These are phyloP conservation scores for Pomatostomus ruficeps DNA, from an alignment of 2,113 vertebrate genomes.

Conservation along the genomic window DNA sequence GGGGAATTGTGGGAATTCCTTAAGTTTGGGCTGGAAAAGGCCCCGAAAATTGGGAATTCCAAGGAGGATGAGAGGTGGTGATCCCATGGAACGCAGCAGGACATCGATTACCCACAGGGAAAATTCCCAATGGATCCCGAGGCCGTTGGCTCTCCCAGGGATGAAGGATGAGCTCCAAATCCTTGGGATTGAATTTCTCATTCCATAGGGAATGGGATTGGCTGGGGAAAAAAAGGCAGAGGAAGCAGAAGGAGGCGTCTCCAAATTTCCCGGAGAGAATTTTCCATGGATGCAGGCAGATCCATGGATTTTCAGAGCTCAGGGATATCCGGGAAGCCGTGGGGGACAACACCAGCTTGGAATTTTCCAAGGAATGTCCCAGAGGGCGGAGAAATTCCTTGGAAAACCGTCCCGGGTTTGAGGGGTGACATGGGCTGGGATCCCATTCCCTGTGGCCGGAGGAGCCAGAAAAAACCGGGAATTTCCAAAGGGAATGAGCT, in stretches of 20 bases:
- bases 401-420: not conserved
- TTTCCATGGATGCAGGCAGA: not conserved
- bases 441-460: not conserved
- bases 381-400: not conserved
- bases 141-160: not conserved
- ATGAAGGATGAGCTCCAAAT: not conserved
- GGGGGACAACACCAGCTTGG: not conserved
- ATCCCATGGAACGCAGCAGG: not conserved
- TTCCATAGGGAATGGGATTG: rapidly evolving
- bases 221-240: not conserved
- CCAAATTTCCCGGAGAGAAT: not conserved
- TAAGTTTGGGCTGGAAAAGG: not conserved
- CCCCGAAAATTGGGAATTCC: not conserved
- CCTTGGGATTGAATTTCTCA: not conserved
- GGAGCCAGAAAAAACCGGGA: not conserved
- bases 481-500: not conserved
- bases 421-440: not conserved
- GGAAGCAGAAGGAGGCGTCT: not conserved
- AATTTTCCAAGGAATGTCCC: too few species aligned
- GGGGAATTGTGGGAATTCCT: not conserved
- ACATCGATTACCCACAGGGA: not conserved
- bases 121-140: not conserved
- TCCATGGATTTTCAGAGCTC: not conserved
- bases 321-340: not conserved
- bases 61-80: not conserved